Evolutionary conservation across 2,888 invertebrate species (phyloP), one percentile per base, ranked within the genome.

Genomic region (Teleogryllus oceanicus): DNA sequence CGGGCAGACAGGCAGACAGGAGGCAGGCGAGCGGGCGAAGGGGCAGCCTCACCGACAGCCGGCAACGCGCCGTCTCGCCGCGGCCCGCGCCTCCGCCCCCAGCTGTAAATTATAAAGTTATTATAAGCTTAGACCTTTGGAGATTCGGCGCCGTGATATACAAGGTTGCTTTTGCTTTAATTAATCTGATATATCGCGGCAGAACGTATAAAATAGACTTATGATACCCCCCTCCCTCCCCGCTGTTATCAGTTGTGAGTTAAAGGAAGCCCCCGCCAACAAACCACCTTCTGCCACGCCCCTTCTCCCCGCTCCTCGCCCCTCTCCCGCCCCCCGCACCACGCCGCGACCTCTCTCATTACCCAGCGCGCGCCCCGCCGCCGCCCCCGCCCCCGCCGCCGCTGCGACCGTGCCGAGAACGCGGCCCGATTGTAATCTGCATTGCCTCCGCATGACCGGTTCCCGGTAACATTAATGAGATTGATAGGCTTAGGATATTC

Each of bases 111-210:
- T 88, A 88, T 88, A 88, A 88, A 88, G 88, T 88, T 88, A 88
- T 88, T 88, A 87, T 87, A 87, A 87, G 87, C 87, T 86, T 62
- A 62, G 62, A 62, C 62, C 62, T 62, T 62, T 85, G 85, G 85
- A 88, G 88, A 88, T 88, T 87, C 86, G 85, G 85, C 37, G 86
- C 86, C 87, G 85, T 87, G 87, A 88, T 88, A 87, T 87, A 87
- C 87, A 87, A 88, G 87, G 87, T 87, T 87, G 87, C 87, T 87
- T 88, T 88, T 87, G 86, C 87, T 87, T 88, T 88, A 88, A 88
- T 87, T 87, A 87, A 86, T 87, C 87, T 86, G 85, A 87, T 87
- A 87, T 87, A 87, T 87, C 86, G 86, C 86, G 78, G 62, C 80
- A 74, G 51, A 62, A 76, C 79, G 76, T 77, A 77, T 79, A 79